phyloP scores from a whole-genome alignment of 2,797 vertebrate species.

The Synaphobranchus kaupii region DNA sequence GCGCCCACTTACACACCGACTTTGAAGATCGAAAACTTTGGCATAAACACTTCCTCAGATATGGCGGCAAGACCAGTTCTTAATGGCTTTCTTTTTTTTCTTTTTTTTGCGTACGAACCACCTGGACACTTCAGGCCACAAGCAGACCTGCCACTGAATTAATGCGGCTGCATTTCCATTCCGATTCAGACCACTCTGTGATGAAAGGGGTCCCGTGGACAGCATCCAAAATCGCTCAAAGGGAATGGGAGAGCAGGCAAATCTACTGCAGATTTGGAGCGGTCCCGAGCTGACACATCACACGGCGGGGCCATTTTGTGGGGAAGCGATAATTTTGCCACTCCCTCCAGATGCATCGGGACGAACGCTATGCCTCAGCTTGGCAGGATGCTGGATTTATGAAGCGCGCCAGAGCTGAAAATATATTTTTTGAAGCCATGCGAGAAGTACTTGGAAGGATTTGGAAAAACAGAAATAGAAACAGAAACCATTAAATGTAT shows the following conservation, averaged over 20 bases:
- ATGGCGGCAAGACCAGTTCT: background rate
- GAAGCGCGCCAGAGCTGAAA: background rate
- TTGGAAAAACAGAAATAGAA: background rate
- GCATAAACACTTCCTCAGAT: background rate
- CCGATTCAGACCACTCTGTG: background rate
- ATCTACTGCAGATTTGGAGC: constrained; percentile 1
- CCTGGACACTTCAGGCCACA: constrained; percentile 11
- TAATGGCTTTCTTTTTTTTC: background rate
- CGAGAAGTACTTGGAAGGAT: background rate
- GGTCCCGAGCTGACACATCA: background rate
- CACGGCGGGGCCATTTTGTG: background rate
- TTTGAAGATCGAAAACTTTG: background rate
- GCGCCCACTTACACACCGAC: background rate
- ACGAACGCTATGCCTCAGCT: background rate
- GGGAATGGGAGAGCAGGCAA: background rate
- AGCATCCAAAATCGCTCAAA: background rate
- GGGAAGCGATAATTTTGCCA: background rate
- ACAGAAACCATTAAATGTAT: background rate
- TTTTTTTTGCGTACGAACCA: background rate
- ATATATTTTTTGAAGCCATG: background rate
- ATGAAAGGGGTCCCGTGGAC: constrained; percentile 3
- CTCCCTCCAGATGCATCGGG: background rate
- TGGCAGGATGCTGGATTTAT: background rate
- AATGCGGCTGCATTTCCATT: background rate
- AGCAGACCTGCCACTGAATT: background rate